phyloP scores from a whole-genome alignment of 2,888 invertebrate species.

The Chydorus sphaericus region DNA sequence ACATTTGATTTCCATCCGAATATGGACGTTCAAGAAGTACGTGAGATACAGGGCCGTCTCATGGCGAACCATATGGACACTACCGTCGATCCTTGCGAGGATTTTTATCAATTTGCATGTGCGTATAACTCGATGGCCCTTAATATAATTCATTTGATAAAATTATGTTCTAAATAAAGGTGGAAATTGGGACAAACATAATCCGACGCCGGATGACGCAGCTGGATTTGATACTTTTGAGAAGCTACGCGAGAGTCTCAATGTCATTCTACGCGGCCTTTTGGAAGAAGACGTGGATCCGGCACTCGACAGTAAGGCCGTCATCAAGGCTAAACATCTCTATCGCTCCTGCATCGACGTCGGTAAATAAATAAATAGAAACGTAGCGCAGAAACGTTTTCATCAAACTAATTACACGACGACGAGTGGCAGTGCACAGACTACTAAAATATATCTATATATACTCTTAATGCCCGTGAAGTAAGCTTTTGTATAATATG shows the following conservation, averaged over 20 bases:
- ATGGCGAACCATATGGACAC: constrained; percentile 65
- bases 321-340: constrained; percentile 63
- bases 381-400: background rate
- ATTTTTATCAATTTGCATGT: constrained; percentile 72
- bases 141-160: no score
- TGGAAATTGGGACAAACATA: constrained; percentile 68
- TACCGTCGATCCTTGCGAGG: constrained; percentile 55
- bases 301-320: constrained; percentile 39
- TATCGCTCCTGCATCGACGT: constrained; percentile 78
- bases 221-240: constrained; percentile 80
- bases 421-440: no score
- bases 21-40: background rate
- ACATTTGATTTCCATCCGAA: background rate
- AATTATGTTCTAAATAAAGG: background rate
- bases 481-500: no score
- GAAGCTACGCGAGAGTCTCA: constrained; percentile 67
- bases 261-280: constrained; percentile 48
- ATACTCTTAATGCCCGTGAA: no score
- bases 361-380: constrained; percentile 25
- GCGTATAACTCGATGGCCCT: background rate
- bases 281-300: constrained; percentile 38
- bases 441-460: no score
- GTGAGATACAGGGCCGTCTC: constrained; percentile 26
- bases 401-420: no score
- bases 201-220: constrained; percentile 78